Conservation (phyloP, 2,888 invertebrate genomes). For the Epicampocera succincta region DNA sequence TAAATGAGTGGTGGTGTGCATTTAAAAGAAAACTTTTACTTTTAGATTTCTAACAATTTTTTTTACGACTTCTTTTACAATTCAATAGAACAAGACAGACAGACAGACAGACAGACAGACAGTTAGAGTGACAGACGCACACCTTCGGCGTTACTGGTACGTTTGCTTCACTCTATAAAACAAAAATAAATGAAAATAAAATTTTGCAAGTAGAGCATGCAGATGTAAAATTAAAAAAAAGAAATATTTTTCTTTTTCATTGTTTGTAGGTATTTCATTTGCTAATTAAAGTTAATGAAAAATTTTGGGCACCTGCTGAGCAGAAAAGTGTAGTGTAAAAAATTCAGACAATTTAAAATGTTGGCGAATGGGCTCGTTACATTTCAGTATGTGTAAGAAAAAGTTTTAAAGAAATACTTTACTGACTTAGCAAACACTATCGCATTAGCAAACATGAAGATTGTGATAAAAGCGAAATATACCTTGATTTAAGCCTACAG, state of each 20-base stretch:
- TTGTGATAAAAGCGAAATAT: too few species aligned
- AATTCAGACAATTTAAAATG: constrained; percentile 9
- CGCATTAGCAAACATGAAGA: too few species aligned
- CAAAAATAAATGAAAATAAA: constrained; percentile 7
- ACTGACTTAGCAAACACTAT: too few species aligned
- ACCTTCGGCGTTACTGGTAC: constrained; percentile 6
- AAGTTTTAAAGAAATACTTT: too few species aligned
- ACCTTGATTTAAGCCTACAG: too few species aligned
- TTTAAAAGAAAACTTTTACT: constrained; percentile 50
- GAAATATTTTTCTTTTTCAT: constrained; percentile 19
- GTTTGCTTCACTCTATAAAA: constrained; percentile 51
- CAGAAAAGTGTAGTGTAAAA: constrained; percentile 23
- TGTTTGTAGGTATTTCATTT: background rate
- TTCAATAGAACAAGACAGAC: constrained; percentile 40
- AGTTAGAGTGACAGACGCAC: too few species aligned
- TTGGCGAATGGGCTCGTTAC: constrained; percentile 2
- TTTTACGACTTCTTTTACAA: constrained; percentile 17
- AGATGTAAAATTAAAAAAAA: constrained; percentile 37
- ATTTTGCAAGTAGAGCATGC: constrained; percentile 60
- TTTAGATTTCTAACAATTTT: constrained; percentile 31
- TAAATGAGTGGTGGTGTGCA: background rate
- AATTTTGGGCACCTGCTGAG: constrained; percentile 38
- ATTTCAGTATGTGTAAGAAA: background rate
- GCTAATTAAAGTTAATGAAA: constrained; percentile 28
- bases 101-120: too few species aligned